Percentiles rank a stretch among this genome's conserved stretches.
Conservation (phyloP, 2,113 vertebrate species). For the Anhinga rufa region DNA sequence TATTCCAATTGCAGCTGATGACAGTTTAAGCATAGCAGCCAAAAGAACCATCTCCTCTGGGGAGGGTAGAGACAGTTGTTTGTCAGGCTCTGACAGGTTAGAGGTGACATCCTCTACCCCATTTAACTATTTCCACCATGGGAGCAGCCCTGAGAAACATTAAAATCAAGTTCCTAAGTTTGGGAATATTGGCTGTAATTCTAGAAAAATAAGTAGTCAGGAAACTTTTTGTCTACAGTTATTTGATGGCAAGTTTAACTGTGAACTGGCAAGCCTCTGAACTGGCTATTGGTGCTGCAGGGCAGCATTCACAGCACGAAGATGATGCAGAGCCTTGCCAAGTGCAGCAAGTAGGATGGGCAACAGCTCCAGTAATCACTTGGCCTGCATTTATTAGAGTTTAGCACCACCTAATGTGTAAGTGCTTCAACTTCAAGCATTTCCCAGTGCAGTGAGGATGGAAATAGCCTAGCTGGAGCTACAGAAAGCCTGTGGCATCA, state of each 20-base stretch:
- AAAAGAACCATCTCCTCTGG: not conserved
- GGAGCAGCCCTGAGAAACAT: not conserved
- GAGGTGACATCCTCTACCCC: not conserved
- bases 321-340: not conserved
- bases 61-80: not conserved
- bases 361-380: not conserved
- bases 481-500: not conserved
- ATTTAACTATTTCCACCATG: not conserved
- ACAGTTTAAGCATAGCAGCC: not conserved
- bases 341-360: not conserved
- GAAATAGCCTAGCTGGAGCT: not conserved
- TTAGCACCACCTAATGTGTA: conserved; percentile 59
- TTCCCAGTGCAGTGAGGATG: not conserved
- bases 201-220: not conserved
- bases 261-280: not conserved
- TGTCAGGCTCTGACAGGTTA: not conserved
- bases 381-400: conserved; percentile 13
- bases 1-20: not conserved
- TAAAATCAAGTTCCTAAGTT: not conserved
- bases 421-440: conserved; percentile 16
- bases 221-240: not conserved
- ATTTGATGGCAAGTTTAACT: not conserved
- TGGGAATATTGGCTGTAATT: not conserved
- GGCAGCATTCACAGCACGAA: not conserved
- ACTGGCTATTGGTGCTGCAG: not conserved